Conservation (phyloP, 2,888 invertebrate genomes). For the Leucophora obtusa region DNA sequence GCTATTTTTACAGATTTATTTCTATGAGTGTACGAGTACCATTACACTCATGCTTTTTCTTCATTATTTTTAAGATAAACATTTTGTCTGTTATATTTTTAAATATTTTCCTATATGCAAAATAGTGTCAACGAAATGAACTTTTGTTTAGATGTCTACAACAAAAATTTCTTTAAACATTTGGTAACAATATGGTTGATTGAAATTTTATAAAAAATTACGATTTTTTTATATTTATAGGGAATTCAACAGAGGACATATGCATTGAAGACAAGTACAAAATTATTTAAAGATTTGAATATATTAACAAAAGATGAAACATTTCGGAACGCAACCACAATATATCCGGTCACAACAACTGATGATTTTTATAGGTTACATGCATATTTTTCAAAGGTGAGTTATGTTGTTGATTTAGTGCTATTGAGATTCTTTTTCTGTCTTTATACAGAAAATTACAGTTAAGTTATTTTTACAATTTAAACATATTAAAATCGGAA, state of each 20-base stretch:
- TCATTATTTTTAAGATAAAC: conserved; percentile 14
- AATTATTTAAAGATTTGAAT: conserved; percentile 79
- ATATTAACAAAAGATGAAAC: conserved; percentile 75
- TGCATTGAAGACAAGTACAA: conserved; percentile 71
- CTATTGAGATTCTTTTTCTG: not conserved
- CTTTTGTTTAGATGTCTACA: not conserved
- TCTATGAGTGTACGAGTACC: too few relatives aligned
- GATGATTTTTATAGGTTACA: conserved; percentile 85
- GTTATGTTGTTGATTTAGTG: conserved; percentile 55
- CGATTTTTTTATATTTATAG: conserved; percentile 66
- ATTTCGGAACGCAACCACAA: conserved; percentile 82
- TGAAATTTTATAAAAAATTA: conserved; percentile 10
- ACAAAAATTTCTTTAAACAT: conserved; percentile 36
- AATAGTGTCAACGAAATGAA: conserved; percentile 21
- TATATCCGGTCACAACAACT: conserved; percentile 83
- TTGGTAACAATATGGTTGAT: conserved; percentile 58
- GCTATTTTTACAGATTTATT: too few relatives aligned
- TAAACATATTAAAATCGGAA: too few relatives aligned
- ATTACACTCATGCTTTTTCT: not conserved
- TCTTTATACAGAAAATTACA: too few relatives aligned
- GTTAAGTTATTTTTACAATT: too few relatives aligned
- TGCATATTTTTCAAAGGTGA: conserved; percentile 85
- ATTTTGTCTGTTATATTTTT: conserved; percentile 15
- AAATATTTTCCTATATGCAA: conserved; percentile 8
- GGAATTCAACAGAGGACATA: conserved; percentile 74